Conservation (phyloP, 2,888 invertebrate species). For the Ormyrus nitidulus region DNA sequence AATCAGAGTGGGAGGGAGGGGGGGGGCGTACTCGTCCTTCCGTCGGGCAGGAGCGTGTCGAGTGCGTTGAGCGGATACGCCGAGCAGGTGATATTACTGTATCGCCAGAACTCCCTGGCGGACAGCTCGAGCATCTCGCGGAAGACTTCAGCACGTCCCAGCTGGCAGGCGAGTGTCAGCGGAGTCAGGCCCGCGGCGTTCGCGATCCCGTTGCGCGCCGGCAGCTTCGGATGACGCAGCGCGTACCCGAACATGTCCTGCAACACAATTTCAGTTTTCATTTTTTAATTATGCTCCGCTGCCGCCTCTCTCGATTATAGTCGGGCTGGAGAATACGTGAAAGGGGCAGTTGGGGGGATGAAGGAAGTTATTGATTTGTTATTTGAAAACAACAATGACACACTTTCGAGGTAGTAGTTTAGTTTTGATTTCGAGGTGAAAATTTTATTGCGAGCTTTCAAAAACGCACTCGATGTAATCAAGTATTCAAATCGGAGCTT, state of each 20-base stretch:
- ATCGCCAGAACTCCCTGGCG: conserved; percentile 97
- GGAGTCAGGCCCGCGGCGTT: conserved; percentile 96
- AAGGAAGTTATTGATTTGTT: no score
- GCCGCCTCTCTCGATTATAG: not conserved
- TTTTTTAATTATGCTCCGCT: not conserved
- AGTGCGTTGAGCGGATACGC: conserved; percentile 97
- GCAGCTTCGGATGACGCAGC: conserved; percentile 93
- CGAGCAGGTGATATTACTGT: conserved; percentile 98
- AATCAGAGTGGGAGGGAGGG: not conserved
- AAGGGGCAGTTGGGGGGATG: no score
- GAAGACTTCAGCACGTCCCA: conserved; percentile 97
- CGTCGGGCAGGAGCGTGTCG: conserved; percentile 96
- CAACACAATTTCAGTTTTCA: not conserved
- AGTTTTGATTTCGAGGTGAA: no score
- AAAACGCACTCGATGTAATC: no score
- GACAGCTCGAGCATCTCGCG: conserved; percentile 98
- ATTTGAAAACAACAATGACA: no score
- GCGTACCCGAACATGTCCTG: conserved; percentile 99
- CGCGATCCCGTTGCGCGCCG: conserved; percentile 93
- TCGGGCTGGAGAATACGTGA: no score
- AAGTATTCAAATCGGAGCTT: no score
- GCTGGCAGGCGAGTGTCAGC: conserved; percentile 95
- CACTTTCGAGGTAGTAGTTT: no score
- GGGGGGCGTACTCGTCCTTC: conserved; percentile 88
- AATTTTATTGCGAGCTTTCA: no score